Base-by-base conservation (phyloP, 1,140 invertebrate genomes). In the Drosophila biarmipes region DNA sequence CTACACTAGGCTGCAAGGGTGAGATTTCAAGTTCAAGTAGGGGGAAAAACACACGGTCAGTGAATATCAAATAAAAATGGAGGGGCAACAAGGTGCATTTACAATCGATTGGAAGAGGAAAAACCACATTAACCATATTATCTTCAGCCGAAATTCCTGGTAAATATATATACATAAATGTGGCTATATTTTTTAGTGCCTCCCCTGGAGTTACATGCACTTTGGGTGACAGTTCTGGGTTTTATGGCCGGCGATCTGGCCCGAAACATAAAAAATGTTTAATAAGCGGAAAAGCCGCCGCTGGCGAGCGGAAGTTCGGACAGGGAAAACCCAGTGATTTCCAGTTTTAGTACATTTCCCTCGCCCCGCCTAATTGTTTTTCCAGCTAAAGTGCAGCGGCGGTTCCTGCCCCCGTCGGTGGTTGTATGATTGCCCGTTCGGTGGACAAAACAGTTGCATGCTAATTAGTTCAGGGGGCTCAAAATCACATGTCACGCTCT, bases 271-370 rank as follows among this genome's bases (percentile, higher is more conserved):
- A 56, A 49, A 34, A 84, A 78, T 66, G 58, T 78, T 82, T 84
- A 79, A 71, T 79, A 62, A 73, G 80, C 80, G 80, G 75, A 75
- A 82, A 82, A 82, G 80, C 59, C 58, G 62, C 43, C 19, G 57
- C 14, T 49, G 55, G 57, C 57, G 51, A 74, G 59, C 80, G 80
- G 80, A 82, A 82, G 74, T 82, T 61, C 21, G 45, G 34, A n/a
- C 34, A 29, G 21, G 53, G 51, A 27, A 57, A 48, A 59, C 56
- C 14, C 45, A 29, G 21, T 37, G 56, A 40, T 51, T 59, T 59
- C 43, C 57, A 69, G 49, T 52, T 52, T 29, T 29, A 24, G 17
- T 29, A n/a, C n/a, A 51, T 37, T 48, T 29, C 15, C 21, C 24
- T 51, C 37, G 37, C 53, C 43, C 38, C 69, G 61, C 38, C 69